Evolutionary conservation across 2,888 invertebrate genomes (phyloP).

Genomic region (Zeuzera pyrina): DNA sequence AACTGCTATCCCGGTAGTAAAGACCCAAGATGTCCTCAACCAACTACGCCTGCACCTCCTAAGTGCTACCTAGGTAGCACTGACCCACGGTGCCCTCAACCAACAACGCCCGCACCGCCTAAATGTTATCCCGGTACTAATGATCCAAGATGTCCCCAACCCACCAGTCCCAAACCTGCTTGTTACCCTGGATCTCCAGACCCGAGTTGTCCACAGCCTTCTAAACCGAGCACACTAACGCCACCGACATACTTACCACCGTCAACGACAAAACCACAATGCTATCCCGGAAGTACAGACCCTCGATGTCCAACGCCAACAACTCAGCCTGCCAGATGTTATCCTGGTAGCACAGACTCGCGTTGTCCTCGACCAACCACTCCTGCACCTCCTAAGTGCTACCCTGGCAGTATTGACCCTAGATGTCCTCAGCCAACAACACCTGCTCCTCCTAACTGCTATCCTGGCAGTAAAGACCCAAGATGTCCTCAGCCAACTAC

Average conservation of each 20-base stretch:
- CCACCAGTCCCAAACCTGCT: slow-evolving; percentile 19
- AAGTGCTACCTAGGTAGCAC: slow-evolving; percentile 28
- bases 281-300: slow-evolving; percentile 32
- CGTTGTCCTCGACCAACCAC: slow-evolving; percentile 27
- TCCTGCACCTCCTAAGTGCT: slow-evolving; percentile 16
- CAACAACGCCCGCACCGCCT: slow-evolving; percentile 19
- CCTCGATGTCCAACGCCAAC: slow-evolving; percentile 26
- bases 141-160: slow-evolving; percentile 29
- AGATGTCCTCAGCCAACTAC: slow-evolving; percentile 15
- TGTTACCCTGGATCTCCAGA: slow-evolving; percentile 24
- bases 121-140: slow-evolving; percentile 28
- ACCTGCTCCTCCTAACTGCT: slow-evolving; percentile 20
- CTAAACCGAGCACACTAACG: slow-evolving; percentile 17
- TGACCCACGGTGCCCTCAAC: slow-evolving; percentile 24
- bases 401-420: slow-evolving; percentile 38
- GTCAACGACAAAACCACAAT: slow-evolving; percentile 15
- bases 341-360: slow-evolving; percentile 30
- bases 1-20: slow-evolving; percentile 26
- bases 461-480: slow-evolving; percentile 22
- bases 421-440: slow-evolving; percentile 29
- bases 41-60: slow-evolving; percentile 19
- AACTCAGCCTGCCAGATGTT: slow-evolving; percentile 25
- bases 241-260: slow-evolving; percentile 11
- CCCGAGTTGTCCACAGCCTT: slow-evolving; percentile 30
- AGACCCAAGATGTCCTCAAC: slow-evolving; percentile 24